These are phyloP conservation scores for Trachelipus rathkii DNA, from an alignment of 1,140 invertebrate species.

Conservation along the genomic window DNA sequence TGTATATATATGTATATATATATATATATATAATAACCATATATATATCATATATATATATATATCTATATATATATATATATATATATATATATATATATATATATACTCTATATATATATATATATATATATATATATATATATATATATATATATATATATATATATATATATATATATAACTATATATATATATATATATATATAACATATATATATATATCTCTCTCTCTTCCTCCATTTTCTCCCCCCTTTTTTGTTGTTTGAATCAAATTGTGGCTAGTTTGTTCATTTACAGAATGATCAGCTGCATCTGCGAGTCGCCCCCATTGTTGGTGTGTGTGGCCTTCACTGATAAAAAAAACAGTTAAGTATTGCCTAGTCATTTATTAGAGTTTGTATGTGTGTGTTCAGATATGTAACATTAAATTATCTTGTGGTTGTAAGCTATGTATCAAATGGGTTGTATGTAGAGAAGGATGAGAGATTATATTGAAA, in stretches of 20 bases:
- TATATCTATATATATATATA: no score
- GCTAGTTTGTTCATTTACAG: conserved; percentile 8
- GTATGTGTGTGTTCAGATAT: no score
- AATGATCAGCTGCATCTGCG: not conserved
- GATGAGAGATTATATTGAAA: no score
- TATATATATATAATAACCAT: conserved; percentile 18
- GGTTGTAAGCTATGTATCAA: no score
- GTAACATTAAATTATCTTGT: no score
- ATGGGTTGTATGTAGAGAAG: no score
- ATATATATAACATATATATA: conserved; percentile 5
- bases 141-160: no score
- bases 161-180: conserved; percentile 20
- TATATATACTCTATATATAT: no score
- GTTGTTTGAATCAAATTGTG: not conserved
- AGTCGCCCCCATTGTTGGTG: not conserved
- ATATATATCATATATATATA: conserved; percentile 11
- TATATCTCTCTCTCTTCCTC: no score
- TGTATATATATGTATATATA: conserved; percentile 18
- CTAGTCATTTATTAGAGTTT: not conserved
- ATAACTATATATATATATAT: conserved; percentile 18
- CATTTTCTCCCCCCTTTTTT: no score
- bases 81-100: no score
- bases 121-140: no score
- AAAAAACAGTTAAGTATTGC: not conserved
- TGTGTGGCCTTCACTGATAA: not conserved